These are phyloP conservation scores for Galerucella calmariensis DNA, from an alignment of 2,888 invertebrate species.

Conservation along the genomic window DNA sequence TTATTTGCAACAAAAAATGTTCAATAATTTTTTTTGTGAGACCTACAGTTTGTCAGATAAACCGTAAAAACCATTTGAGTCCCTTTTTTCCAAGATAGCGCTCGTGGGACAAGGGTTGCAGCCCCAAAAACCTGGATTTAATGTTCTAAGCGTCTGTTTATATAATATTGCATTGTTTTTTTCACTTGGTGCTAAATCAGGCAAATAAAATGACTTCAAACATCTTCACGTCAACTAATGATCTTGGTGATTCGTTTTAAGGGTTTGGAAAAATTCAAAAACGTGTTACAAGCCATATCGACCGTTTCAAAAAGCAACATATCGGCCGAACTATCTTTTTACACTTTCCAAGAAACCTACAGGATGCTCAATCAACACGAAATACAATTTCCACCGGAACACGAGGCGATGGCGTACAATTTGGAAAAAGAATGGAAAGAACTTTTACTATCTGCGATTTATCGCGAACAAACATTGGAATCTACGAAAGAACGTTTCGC, in stretches of 20 bases:
- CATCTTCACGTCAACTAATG: too few species aligned
- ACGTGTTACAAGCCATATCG: conserved; percentile 85
- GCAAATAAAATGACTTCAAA: too few species aligned
- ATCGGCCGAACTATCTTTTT: conserved; percentile 80
- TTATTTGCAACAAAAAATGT: too few species aligned
- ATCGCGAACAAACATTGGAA: conserved; percentile 76
- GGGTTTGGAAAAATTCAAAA: conserved; percentile 83
- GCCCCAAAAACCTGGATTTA: too few species aligned
- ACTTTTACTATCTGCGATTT: conserved; percentile 76
- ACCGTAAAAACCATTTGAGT: too few species aligned
- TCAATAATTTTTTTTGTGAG: too few species aligned
- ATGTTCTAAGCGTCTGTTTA: too few species aligned
- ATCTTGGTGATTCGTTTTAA: neutral
- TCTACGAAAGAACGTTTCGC: conserved; percentile 90
- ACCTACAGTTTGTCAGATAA: too few species aligned
- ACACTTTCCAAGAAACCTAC: conserved; percentile 82
- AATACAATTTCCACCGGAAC: conserved; percentile 69
- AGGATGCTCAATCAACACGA: conserved; percentile 78
- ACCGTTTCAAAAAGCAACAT: conserved; percentile 80
- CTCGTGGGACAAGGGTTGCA: too few species aligned
- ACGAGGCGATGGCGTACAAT: conserved; percentile 69
- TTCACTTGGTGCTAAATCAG: too few species aligned
- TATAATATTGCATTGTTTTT: too few species aligned
- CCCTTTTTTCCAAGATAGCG: too few species aligned
- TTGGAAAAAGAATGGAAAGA: conserved; percentile 77